Conservation (phyloP, 1,140 invertebrate species). For the Druon quercuslanigerum region DNA sequence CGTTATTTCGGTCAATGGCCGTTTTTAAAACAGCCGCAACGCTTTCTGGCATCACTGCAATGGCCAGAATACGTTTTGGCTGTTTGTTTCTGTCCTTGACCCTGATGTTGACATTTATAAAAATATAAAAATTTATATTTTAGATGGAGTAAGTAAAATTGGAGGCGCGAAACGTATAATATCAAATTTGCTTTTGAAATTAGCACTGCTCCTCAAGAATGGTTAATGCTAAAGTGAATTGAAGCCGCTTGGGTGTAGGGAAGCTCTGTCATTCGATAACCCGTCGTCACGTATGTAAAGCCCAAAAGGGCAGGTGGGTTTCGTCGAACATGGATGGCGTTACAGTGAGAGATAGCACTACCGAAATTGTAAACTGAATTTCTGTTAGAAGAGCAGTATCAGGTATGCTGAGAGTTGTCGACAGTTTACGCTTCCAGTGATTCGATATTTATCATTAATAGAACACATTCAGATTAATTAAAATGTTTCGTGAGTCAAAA, state of each 20-base stretch:
- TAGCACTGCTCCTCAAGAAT: conserved; percentile 16
- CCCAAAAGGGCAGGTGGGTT: conserved; percentile 54
- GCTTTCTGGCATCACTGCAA: too few relatives aligned
- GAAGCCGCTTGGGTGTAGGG: conserved; percentile 39
- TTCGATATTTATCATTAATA: conserved; percentile 22
- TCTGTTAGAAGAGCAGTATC: conserved; percentile 11
- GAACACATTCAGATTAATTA: background rate
- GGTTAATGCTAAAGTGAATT: conserved; percentile 46
- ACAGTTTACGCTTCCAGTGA: background rate
- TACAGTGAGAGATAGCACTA: conserved; percentile 52
- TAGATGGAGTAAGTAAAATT: too few relatives aligned
- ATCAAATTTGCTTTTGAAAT: background rate
- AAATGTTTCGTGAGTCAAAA: conserved; percentile 28
- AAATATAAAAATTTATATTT: too few relatives aligned
- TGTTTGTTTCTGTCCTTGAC: too few relatives aligned
- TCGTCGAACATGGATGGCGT: conserved; percentile 12
- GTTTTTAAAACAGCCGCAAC: too few relatives aligned
- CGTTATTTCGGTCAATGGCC: too few relatives aligned
- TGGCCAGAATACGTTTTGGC: too few relatives aligned
- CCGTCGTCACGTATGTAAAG: conserved; percentile 13
- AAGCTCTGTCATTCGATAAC: conserved; percentile 55
- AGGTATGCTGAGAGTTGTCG: background rate
- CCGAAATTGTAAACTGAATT: conserved; percentile 54
- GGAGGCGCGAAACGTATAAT: background rate
- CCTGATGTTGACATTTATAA: too few relatives aligned